Conservation (phyloP, 1,140 invertebrate genomes). For the Bombus huntii region DNA sequence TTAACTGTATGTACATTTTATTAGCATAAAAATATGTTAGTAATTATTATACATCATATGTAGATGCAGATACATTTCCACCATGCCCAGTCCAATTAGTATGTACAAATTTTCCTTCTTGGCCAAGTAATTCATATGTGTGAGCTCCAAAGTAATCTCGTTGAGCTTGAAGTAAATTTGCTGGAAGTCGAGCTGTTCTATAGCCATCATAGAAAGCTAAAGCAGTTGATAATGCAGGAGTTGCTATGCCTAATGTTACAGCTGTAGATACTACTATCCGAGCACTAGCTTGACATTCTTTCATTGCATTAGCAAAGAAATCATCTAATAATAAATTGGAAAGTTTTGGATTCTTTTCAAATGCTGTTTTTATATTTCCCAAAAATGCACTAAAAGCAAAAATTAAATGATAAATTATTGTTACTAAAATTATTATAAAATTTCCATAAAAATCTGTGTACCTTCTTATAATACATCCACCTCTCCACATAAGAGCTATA, state of each 20-base stretch:
- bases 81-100: constrained; percentile 99
- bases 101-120: constrained; percentile 96
- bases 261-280: constrained; percentile 87
- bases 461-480: constrained; percentile 99
- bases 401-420: neutral
- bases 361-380: constrained; percentile 98
- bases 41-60: constrained; percentile 92
- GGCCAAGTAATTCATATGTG: constrained; percentile 95
- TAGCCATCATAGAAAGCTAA: constrained; percentile 99
- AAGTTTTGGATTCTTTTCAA: constrained; percentile 95
- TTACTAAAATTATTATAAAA: constrained; percentile 19
- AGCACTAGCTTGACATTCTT: constrained; percentile 89
- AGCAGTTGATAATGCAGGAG: constrained; percentile 95
- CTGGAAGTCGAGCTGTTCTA: constrained; percentile 90
- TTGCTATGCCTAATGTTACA: constrained; percentile 92
- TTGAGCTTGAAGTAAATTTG: constrained; percentile 97
- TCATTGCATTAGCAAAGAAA: constrained; percentile 95
- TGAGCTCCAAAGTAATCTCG: constrained; percentile 99
- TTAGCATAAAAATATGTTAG: neutral
- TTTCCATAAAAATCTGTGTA: constrained; percentile 67
- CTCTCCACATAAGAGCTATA: constrained; percentile 99
- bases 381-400: constrained; percentile 91
- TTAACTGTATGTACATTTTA: constrained; percentile 18
- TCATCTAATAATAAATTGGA: constrained; percentile 96
- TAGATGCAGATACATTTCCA: constrained; percentile 97